Base-by-base conservation (phyloP, 2,113 vertebrate species). In the Ophiodon elongatus region DNA sequence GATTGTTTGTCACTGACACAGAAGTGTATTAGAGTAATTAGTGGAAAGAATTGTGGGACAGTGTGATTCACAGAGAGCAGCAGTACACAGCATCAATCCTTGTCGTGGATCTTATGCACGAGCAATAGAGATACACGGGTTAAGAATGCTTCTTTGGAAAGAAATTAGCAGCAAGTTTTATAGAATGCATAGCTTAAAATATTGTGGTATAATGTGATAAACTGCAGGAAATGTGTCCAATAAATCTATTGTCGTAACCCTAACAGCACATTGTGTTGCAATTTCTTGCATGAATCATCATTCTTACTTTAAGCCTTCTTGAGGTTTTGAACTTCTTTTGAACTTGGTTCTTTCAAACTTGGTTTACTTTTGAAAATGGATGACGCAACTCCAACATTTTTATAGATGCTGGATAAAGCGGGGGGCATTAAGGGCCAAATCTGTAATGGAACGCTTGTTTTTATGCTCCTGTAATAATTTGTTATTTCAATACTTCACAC, bases 261-360 rank as follows among this genome's bases (percentile, higher is more conserved):
- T 31, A 41, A 69, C 17, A 21, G 21, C 2, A 59, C 43, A 11
- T 14, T 4, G 23, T 19, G 33, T 41, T 50, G 54, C 19, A 43
- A 4, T 8, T 72, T 71, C n/a, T 60, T 29, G 15, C 15, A 65
- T 60, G 41, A 72, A 37, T 87, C 33, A 63, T n/a, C 1, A 4
- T 39, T 41, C 13, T 31, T 8, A 60, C 50, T 75, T 56, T 5
- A 23, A 39, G n/a, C 10, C 54, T 68, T 45, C 13, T 6, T 37
- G 35, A 76, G 25, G 54, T 64, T 27, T 27, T 82, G 72, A 72
- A 71, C 13, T 67, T 27, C 31, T 73, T 57, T 73, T 73, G 4
- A 65, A 56, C 67, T 52, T 47, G 4, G 10, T 19, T 60, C 39
- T 27, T 70, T 79, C 5, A 45, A 57, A 68, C 10, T 59, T 37